Evolutionary conservation across 2,888 invertebrate genomes (phyloP), one percentile per base, ranked within the genome.

Genomic region (Alloplasta piceator): DNA sequence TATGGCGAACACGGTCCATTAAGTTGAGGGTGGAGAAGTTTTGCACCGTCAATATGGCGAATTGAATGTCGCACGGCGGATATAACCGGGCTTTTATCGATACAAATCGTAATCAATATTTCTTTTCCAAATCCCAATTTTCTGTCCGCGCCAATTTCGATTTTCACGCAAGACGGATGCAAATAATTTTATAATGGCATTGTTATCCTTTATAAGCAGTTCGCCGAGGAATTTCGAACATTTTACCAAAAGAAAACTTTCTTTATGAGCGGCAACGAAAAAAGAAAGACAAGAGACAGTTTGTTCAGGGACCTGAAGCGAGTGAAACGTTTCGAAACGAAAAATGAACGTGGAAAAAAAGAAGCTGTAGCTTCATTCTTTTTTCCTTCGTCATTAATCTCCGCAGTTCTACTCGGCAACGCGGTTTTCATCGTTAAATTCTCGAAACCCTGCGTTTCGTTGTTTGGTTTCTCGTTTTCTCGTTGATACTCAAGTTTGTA

Each of bases 341-440:
- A 80, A 55, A 61, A 66, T 16, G 56, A 38, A 39, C 14, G 36
- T 6, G 38, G 56, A 64, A 80, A 73, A 36, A 41, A 63, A 38
- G 38, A 67, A 9, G 75, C 41, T 10, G 46, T 16, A 10, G 58
- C 26, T 68, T 79, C 78, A 78, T 78, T 71, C 64, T 81, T 74
- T 78, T 78, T 72, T 58, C 71, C 67, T 67, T 16, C 43, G 75
- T 75, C 82, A 78, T 82, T 72, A 82, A 82, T 82, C 82, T 78
- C 46, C 72, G 58, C 39, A 52, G 46, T 74, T 46, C 60, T 70
- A 70, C 60, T 58, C 12, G 70, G 70, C 74, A 70, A 70, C 60
- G 68, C 55, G 36, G 46, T 77, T 39, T 67, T 77, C 58, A 63
- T 67, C 56, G 68, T 55, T 12, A 66, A 50, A 26, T 12, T 52